phyloP scores from a whole-genome alignment of 2,113 vertebrate genomes.

The Alligator sinensis region DNA sequence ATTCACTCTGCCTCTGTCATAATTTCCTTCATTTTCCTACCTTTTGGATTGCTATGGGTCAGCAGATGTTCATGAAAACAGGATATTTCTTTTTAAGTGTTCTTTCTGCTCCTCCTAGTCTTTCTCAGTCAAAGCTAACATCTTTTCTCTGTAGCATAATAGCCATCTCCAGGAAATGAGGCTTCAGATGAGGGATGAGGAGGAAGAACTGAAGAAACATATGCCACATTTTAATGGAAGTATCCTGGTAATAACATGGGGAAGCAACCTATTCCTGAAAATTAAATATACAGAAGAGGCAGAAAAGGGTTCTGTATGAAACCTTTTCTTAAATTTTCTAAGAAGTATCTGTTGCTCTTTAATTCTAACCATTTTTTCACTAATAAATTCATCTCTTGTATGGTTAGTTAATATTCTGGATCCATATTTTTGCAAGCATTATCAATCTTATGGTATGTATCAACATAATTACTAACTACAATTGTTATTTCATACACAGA shows the following conservation, averaged over 20 bases:
- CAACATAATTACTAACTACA: background rate
- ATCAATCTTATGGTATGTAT: background rate
- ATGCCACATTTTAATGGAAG: conserved; percentile 58
- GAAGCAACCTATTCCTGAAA: background rate
- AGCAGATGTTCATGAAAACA: conserved; percentile 13
- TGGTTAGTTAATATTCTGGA: background rate
- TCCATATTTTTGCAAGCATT: background rate
- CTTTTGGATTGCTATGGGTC: conserved; percentile 36
- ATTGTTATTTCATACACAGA: background rate
- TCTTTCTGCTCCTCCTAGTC: conserved; percentile 30
- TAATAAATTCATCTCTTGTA: background rate
- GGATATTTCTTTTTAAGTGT: conserved; percentile 32
- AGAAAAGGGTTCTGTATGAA: conserved; percentile 52
- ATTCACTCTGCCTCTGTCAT: background rate
- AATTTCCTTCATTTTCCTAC: conserved; percentile 17
- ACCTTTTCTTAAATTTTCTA: conserved; percentile 14
- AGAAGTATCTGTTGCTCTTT: background rate
- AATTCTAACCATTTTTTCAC: background rate
- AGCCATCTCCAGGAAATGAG: conserved; percentile 31
- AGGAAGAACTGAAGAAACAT: conserved; percentile 31
- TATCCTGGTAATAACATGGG: conserved; percentile 32
- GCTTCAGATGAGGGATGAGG: conserved; percentile 23
- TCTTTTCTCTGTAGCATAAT: conserved; percentile 4
- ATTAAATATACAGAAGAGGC: background rate
- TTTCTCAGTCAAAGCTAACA: conserved; percentile 23